Evolutionary conservation across 1,140 invertebrate genomes (phyloP).

Genomic region (Nasonia longicornis): DNA sequence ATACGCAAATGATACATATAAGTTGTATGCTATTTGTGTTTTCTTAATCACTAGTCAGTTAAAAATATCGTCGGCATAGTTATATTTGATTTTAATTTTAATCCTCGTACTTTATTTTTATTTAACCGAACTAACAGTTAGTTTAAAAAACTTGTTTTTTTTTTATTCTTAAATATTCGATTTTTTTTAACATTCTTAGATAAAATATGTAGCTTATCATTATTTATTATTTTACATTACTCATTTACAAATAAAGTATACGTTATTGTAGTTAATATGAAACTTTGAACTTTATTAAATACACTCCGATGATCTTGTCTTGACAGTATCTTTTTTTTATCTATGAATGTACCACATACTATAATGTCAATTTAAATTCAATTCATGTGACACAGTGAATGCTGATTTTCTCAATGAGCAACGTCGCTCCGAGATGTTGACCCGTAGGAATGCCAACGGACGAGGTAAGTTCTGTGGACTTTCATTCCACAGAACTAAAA

Average conservation of each 20-base stretch:
- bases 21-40: not conserved
- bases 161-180: not conserved
- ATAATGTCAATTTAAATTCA: conserved; percentile 12
- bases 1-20: no score
- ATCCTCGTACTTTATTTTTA: not conserved
- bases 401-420: conserved; percentile 65
- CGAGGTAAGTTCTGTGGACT: conserved; percentile 53
- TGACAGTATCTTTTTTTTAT: not conserved
- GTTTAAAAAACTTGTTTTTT: not conserved
- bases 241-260: not conserved
- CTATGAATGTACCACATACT: conserved; percentile 1
- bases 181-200: not conserved
- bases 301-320: not conserved
- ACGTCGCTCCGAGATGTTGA: conserved; percentile 58
- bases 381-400: conserved; percentile 40
- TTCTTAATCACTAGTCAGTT: no score
- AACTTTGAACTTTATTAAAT: not conserved
- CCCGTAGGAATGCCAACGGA: conserved; percentile 55
- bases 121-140: not conserved
- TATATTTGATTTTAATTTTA: not conserved
- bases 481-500: conserved; percentile 39
- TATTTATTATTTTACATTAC: no score
- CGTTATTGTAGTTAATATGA: not conserved
- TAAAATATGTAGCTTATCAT: not conserved
- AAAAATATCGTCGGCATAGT: not conserved